A percentile compares a stretch with the other conserved stretches of the same genome.
Conservation (phyloP, 2,113 vertebrate genomes). For the Podocnemis expansa region DNA sequence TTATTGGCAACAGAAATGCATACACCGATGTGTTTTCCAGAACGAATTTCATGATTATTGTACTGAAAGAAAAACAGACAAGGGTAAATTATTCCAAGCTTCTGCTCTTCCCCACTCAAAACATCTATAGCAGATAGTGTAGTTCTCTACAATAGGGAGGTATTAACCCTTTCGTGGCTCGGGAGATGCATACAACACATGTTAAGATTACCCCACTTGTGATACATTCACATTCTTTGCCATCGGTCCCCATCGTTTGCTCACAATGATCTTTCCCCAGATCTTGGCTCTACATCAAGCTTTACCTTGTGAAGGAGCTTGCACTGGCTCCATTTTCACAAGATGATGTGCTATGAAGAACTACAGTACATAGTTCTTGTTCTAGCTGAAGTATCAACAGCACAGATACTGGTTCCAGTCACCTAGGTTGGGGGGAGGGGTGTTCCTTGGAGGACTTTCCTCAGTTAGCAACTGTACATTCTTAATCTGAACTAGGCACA, state of each 20-base stretch:
- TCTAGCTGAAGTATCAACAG: not conserved
- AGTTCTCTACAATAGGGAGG: too few species aligned
- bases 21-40: constrained; percentile 97
- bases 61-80: constrained; percentile 80
- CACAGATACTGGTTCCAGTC: not conserved
- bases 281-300: not conserved
- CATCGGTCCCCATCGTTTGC: not conserved
- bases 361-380: not conserved
- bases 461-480: not conserved
- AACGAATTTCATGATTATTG: constrained; percentile 98
- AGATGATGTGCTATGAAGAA: not conserved
- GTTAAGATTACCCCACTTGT: not conserved
- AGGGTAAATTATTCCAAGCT: not conserved
- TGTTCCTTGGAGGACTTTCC: not conserved
- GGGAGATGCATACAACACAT: rapidly evolving
- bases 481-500: not conserved
- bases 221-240: not conserved
- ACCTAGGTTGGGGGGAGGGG: too few species aligned
- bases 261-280: not conserved
- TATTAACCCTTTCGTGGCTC: not conserved
- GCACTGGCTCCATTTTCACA: not conserved
- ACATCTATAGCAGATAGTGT: not conserved
- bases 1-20: constrained; percentile 99
- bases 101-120: not conserved
- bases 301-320: not conserved